Base-by-base conservation (phyloP, 2,797 vertebrate species). In the Karalla daura region DNA sequence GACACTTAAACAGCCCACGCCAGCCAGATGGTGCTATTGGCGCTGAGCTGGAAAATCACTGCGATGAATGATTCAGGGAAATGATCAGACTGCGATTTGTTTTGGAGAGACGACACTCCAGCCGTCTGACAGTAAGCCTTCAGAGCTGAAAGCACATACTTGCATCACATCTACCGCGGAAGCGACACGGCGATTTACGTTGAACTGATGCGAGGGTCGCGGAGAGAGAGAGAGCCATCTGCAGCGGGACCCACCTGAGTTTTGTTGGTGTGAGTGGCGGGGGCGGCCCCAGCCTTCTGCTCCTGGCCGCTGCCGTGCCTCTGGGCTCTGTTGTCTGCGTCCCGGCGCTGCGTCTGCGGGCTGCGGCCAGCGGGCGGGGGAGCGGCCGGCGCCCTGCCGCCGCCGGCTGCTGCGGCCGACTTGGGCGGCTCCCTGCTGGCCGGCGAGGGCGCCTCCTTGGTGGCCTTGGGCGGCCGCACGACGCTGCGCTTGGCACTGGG, bases 161-260 rank as follows among this genome's bases (percentile, higher is more conserved):
- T 6, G 10, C n/a, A n/a, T n/a, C n/a, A n/a, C n/a, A n/a, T n/a
- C n/a, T n/a, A n/a, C n/a, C n/a, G n/a, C n/a, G n/a, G n/a, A n/a
- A n/a, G n/a, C n/a, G n/a, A n/a, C n/a, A n/a, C n/a, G n/a, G n/a
- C n/a, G n/a, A n/a, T n/a, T n/a, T n/a, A n/a, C n/a, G n/a, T n/a
- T n/a, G n/a, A n/a, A n/a, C n/a, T n/a, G n/a, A n/a, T n/a, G n/a
- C n/a, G n/a, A n/a, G n/a, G n/a, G n/a, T n/a, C n/a, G n/a, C n/a
- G n/a, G n/a, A n/a, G n/a, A n/a, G n/a, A n/a, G n/a, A n/a, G n/a
- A n/a, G n/a, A n/a, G n/a, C n/a, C n/a, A n/a, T n/a, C n/a, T n/a
- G 30, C 10, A 12, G 6, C n/a, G 17, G 2, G 21, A 58, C 84
- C 88, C 54, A 94, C 94, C 93, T 89, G 89, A 86, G 77, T 33